A percentile compares a stretch with the other conserved stretches of the same genome.
Conservation (phyloP, 2,888 invertebrate species). For the Dasypogon diadema region DNA sequence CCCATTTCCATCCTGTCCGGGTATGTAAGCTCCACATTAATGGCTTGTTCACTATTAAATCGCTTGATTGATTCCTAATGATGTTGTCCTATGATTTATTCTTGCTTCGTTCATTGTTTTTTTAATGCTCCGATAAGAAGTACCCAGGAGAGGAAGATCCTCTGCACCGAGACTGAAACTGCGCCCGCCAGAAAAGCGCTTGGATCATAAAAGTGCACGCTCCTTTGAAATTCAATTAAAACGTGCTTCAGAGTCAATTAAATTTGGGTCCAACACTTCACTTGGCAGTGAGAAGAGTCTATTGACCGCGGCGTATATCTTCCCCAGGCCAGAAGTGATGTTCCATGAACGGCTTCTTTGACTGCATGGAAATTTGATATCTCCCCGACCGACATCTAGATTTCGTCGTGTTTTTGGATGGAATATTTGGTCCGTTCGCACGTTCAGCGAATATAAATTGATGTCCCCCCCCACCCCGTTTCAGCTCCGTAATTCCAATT, state of each 20-base stretch:
- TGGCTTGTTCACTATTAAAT: neutral
- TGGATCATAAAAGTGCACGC: neutral
- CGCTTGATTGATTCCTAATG: neutral
- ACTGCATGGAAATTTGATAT: no score
- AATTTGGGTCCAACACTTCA: neutral
- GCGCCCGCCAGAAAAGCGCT: neutral
- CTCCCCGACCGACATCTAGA: no score
- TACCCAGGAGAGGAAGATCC: neutral
- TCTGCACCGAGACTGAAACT: neutral
- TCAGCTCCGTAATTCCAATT: no score
- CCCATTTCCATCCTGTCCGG: neutral
- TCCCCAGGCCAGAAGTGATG: neutral
- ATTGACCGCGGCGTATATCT: neutral
- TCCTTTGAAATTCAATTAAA: neutral
- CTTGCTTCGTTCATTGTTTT: neutral
- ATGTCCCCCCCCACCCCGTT: no score
- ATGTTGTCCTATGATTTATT: neutral
- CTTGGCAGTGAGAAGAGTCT: neutral
- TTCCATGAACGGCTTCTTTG: neutral
- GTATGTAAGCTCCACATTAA: neutral
- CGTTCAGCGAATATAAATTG: no score
- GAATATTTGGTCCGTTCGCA: no score
- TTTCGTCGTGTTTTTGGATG: no score
- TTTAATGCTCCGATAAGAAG: neutral
- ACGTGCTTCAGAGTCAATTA: neutral